Evolutionary conservation across 37 sponge, comb jelly and placozoan species (phyloP), one percentile per base, ranked within the genome.

Genomic region (Agelas oroides): DNA sequence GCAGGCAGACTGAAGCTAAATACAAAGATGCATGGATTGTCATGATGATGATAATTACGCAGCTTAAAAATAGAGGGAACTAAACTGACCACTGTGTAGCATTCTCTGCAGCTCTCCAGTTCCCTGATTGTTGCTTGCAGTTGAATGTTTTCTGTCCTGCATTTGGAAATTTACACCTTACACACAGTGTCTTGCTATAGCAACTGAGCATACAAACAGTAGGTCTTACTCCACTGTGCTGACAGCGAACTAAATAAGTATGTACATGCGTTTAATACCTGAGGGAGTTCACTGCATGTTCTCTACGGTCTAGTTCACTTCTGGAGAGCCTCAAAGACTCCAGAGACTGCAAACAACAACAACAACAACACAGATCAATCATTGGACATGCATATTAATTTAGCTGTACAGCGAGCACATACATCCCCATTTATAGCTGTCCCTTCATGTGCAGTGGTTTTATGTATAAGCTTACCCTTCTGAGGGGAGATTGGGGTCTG

Each of bases 221-320:
- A n/a, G n/a, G n/a, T n/a, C n/a, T n/a, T n/a, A n/a, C n/a, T n/a
- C n/a, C 20, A 31, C 37, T 55, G 24, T 54, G 2, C 58, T 56
- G 58, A 64, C n/a, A 31, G 30, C 0, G 34, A 16, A 75, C 3
- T 0, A 12, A 18, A n/a, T 24, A 27, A 31, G 36, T 8, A 46
- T 46, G 46, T 46, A 8, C 8, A 46, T 46, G 46, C 46, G 8
- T 46, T 12, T 8, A 27, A 0, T 52, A 75, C 76, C 85, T 84
- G 37, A 89, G 57, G 3, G 65, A 13, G 40, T 12, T 65, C 27
- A 89, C 17, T 1, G 65, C 41, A 32, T 84, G 78, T 21, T 89
- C 90, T 59, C 78, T 89, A 39, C 55, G 78, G 8, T 89, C 85
- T 31, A 84, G 40, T 53, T 89, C 90, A 62, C 34, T 56, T 28